Evolutionary conservation across 2,797 vertebrate species (phyloP), one percentile per base, ranked within the genome.

Genomic region (Sibirionetta formosa): DNA sequence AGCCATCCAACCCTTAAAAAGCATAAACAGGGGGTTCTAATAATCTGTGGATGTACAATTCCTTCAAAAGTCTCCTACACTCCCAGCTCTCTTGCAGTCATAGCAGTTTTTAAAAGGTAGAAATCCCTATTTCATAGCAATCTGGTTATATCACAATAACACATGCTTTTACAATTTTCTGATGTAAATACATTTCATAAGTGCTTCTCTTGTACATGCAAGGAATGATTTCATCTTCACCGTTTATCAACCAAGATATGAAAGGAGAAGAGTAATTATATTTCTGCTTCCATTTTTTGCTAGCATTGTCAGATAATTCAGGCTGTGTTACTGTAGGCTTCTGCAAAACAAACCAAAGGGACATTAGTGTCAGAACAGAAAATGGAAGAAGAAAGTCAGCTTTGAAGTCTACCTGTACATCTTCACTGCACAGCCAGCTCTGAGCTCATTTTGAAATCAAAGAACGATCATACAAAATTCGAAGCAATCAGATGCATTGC

Each of bases 371-470:
- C 96, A 96, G 88, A 95, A 86, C 0, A 6, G 90, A 77, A 97
- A 91, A 76, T 0, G 68, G 79, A 96, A 97, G 91, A 97, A 97
- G 87, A 97, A 98, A 97, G 84, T 82, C 79, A 85, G 86, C 94
- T 98, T 98, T 96, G 95, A 96, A 97, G 95, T 95, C 88, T 96
- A 73, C 95, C 91, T 96, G 63, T 96, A 93, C 65, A 72, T 94
- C 88, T 94, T 92, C 73, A 82, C 80, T 63, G 48, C 90, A 75
- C 93, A 95, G 95, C 95, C 81, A 97, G 88, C 92, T 96, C 87
- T 72, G 80, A 93, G 94, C 91, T 98, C 87, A 91, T 92, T 97
- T 94, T 88, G 79, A 97, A 98, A 97, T 97, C 96, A 98, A 97
- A 98, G 94, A 96, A 93, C 0, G 56, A 96, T 97, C 95, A 97